Evolutionary conservation across 1,140 invertebrate genomes (phyloP), one percentile per base, ranked within the genome.

Genomic region (Cydia splendana): DNA sequence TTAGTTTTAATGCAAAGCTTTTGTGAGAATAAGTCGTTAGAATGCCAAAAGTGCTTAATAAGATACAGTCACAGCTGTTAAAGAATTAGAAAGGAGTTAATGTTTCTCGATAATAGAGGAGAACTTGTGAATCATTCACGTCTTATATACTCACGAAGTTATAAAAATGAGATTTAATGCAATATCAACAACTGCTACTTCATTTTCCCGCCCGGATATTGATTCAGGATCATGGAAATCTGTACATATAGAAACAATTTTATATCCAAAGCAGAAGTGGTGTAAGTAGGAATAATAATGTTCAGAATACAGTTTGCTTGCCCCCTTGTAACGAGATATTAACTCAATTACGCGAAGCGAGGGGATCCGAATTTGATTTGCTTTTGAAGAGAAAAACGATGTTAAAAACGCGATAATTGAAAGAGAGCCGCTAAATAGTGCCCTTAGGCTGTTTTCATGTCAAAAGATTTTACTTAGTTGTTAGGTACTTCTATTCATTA

Each of bases 341-440:
- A 71, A 71, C 67, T 71, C n/a, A 71, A 71, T 71, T 71, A 38
- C 30, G 67, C 20, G 34, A 62, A 71, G 67, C 67, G 67, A 71
- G 67, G 67, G 67, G 67, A 71, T 71, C 24, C 67, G 15, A 71
- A 45, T 71, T 71, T 45, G 67, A 71, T 71, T 71, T 71, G 67
- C 67, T 24, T 71, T 71, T 71, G 67, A 71, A 71, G 67, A 15
- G 67, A 71, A 71, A 71, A 71, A 38, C 67, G 67, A 71, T 42
- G 67, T 71, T 71, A 71, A 71, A 71, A 38, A 71, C 67, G 34
- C 67, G 12, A 38, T 71, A 71, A 71, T 71, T 71, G 67, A 71
- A 71, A 71, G 67, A 71, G 65, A 67, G 67, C 15, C 15, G 67
- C 34, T 42, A 71, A 71, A 42, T 71, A 71, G 67, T 71, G 38